Percentiles rank a stretch among this genome's conserved stretches.
These are phyloP conservation scores for Megaceryle alcyon DNA, from an alignment of 2,797 vertebrate genomes.

Conservation along the genomic window DNA sequence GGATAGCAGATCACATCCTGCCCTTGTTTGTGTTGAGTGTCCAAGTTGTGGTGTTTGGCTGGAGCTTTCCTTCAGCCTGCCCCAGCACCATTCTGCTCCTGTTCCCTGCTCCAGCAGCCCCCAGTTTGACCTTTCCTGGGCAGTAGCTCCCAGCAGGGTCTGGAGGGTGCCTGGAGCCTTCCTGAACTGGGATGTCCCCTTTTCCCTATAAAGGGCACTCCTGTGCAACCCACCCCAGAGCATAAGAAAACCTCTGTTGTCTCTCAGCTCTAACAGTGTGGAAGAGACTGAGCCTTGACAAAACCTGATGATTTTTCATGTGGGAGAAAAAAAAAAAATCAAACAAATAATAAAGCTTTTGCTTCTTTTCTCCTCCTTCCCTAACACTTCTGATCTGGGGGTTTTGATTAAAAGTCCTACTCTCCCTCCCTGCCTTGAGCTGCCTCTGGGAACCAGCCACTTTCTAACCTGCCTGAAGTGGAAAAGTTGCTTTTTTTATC, in stretches of 20 bases:
- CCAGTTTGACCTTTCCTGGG: neutral
- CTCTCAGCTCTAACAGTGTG: neutral
- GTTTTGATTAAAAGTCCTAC: neutral
- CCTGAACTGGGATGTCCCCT: neutral
- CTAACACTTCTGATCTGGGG: neutral
- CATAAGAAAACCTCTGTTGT: neutral
- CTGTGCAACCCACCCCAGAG: neutral
- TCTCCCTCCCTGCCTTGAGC: neutral
- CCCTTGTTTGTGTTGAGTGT: fast-evolving
- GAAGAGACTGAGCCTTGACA: neutral
- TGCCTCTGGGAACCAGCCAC: neutral
- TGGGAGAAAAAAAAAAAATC: fast-evolving
- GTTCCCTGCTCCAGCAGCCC: neutral
- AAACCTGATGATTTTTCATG: neutral
- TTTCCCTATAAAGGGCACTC: neutral
- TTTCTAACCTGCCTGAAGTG: neutral
- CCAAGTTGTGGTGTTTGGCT: neutral
- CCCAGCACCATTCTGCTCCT: neutral
- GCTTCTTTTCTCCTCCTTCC: neutral
- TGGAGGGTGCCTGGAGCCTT: neutral
- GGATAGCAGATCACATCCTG: fast-evolving
- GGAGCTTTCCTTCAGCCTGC: neutral
- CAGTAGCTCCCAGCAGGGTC: neutral
- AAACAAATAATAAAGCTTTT: neutral
- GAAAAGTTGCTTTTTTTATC: neutral